phyloP scores from a whole-genome alignment of 1,140 invertebrate genomes.

The Pachypeltis micranthus region DNA sequence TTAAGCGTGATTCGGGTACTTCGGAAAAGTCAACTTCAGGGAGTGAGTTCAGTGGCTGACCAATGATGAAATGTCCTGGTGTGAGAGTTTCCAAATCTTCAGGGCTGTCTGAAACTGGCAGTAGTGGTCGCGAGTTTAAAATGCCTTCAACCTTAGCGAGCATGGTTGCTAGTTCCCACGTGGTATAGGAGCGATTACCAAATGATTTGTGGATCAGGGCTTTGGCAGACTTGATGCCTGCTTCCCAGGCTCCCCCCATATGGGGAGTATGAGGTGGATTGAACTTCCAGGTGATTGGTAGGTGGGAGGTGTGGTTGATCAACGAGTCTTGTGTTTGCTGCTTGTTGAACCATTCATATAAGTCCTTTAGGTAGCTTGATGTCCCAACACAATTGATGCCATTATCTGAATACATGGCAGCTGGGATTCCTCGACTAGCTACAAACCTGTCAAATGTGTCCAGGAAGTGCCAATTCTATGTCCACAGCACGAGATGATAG shows the following conservation, averaged over 20 bases:
- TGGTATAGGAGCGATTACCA: neutral
- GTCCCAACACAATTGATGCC: conserved; percentile 25
- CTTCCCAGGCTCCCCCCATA: conserved; percentile 31
- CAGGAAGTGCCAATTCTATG: conserved; percentile 17
- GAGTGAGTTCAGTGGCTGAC: conserved; percentile 16
- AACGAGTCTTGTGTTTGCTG: too few relatives aligned
- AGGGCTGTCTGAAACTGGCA: conserved; percentile 10
- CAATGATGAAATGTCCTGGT: conserved; percentile 30
- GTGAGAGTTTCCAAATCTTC: conserved; percentile 22
- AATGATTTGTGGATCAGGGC: conserved; percentile 23
- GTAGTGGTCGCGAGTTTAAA: conserved; percentile 5
- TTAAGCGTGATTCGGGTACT: conserved; percentile 19
- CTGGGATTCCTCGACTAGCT: too few relatives aligned
- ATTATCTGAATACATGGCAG: neutral
- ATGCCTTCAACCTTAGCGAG: conserved; percentile 12
- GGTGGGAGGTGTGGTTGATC: too few relatives aligned
- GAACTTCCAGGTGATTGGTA: too few relatives aligned
- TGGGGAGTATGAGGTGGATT: conserved; percentile 28
- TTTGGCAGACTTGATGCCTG: conserved; percentile 29
- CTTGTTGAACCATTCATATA: neutral
- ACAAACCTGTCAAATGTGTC: too few relatives aligned
- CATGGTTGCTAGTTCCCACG: conserved; percentile 14
- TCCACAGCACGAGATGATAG: conserved; percentile 25
- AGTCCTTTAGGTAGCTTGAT: conserved; percentile 18
- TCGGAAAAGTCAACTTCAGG: conserved; percentile 20